Base-by-base conservation (phyloP, 2,113 vertebrate genomes). In the Empidonax alnorum region DNA sequence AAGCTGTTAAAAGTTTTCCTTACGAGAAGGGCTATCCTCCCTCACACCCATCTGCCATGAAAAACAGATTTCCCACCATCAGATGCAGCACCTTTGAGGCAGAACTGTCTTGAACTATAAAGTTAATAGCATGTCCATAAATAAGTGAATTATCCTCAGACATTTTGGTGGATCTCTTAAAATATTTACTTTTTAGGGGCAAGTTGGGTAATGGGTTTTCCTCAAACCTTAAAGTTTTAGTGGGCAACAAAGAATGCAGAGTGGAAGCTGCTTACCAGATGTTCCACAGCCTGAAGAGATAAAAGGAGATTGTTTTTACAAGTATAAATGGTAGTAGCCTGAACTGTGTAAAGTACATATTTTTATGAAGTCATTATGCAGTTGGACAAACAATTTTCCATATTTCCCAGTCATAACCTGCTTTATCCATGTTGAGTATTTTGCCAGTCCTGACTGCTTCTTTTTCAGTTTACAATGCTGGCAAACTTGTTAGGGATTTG, bases 191-290 rank as follows among this genome's bases (percentile, higher is more conserved):
- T 96, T 97, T 96, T 95, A 95, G 93, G 96, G 83, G 76, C 58
- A 97, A 72, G 90, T 82, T 96, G 91, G 79, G 89, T 88, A 97
- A 96, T 92, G 94, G 93, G 82, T 96, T 95, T 96, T 93, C 89
- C 96, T 97, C 91, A 95, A 97, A 96, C 86, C 63, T 92, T 92
- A 88, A 97, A 75, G 30, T 93, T 93, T 97, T 84, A 90, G 94
- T 94, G 74, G 67, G 25, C 74, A 97, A 87, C 87, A 84, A 96
- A 92, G 95, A 97, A 77, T 89, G 92, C 68, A 76, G 55, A 89
- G 53, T 88, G 37, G 79, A 97, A 97, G 88, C 97, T 97, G 96
- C 95, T 93, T 94, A 81, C 94, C 96, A 98, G 97, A 97, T 98
- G 96, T 97, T 97, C 92, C 91, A 63, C 88, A 97, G 92, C 66